These are phyloP conservation scores for Micromesistius poutassou DNA, from an alignment of 2,797 vertebrate species.

Conservation along the genomic window DNA sequence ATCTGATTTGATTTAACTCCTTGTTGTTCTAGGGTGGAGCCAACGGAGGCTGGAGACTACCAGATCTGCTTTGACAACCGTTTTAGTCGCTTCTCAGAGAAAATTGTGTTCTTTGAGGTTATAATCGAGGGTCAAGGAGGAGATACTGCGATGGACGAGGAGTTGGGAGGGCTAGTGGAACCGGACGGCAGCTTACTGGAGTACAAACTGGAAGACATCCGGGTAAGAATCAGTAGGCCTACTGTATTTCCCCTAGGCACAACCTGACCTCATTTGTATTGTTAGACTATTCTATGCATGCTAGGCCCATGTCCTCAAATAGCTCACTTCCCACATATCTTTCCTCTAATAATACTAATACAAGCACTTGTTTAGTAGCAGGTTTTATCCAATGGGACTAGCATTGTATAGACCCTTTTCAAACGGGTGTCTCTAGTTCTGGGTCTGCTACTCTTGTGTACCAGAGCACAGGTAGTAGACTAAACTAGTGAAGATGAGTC, in stretches of 20 bases:
- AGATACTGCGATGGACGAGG: constrained; percentile 73
- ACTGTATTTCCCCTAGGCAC: background rate
- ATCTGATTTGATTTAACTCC: background rate
- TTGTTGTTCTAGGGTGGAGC: constrained; percentile 75
- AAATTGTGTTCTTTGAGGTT: constrained; percentile 91
- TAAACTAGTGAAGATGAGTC: background rate
- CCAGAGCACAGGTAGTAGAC: background rate
- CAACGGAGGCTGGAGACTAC: constrained; percentile 85
- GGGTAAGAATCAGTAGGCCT: constrained; percentile 63
- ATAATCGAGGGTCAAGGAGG: constrained; percentile 77
- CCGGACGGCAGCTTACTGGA: constrained; percentile 81
- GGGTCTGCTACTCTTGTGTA: background rate
- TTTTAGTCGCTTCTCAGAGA: constrained; percentile 91
- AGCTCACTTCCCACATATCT: background rate
- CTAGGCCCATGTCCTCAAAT: no score
- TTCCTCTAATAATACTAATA: no score
- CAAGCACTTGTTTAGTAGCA: no score
- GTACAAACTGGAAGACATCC: constrained; percentile 87
- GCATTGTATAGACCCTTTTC: background rate
- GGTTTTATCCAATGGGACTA: no score
- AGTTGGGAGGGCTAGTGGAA: constrained; percentile 78
- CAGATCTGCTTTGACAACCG: constrained; percentile 91
- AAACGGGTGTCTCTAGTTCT: background rate
- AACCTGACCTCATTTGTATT: background rate
- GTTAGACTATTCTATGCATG: background rate